Evolutionary conservation across 1,140 invertebrate species (phyloP).

Genomic region (Leguminivora glycinivorella): DNA sequence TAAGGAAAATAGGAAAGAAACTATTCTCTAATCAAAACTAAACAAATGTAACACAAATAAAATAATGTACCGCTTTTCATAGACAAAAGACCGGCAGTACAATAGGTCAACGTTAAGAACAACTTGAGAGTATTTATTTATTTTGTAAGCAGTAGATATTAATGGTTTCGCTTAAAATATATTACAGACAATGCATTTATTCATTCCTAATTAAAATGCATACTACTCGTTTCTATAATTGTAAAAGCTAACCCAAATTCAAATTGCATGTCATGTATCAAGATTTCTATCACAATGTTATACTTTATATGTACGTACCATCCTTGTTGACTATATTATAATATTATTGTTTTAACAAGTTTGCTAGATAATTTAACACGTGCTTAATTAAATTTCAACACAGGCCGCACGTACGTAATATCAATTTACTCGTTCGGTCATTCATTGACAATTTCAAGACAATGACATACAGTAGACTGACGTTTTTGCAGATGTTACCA

Average conservation of each 20-base stretch:
- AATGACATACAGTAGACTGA: background rate
- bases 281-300: background rate
- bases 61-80: background rate
- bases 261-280: background rate
- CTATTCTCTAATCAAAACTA: background rate
- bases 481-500: background rate
- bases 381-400: background rate
- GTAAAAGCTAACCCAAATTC: background rate
- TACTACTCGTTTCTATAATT: background rate
- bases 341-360: background rate
- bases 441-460: background rate
- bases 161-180: background rate
- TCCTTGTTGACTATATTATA: background rate
- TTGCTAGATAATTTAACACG: background rate
- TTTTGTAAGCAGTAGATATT: no score
- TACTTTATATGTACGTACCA: background rate
- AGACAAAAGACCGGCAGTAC: background rate
- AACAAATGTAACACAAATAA: background rate
- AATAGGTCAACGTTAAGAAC: background rate
- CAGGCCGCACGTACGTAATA: background rate
- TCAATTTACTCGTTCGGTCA: background rate
- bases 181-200: background rate
- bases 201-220: background rate
- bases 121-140: no score
- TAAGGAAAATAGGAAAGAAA: background rate